Percentiles rank a stretch among this genome's conserved stretches.
phyloP scores from a whole-genome alignment of 2,113 vertebrate genomes.

The Mesocricetus auratus region DNA sequence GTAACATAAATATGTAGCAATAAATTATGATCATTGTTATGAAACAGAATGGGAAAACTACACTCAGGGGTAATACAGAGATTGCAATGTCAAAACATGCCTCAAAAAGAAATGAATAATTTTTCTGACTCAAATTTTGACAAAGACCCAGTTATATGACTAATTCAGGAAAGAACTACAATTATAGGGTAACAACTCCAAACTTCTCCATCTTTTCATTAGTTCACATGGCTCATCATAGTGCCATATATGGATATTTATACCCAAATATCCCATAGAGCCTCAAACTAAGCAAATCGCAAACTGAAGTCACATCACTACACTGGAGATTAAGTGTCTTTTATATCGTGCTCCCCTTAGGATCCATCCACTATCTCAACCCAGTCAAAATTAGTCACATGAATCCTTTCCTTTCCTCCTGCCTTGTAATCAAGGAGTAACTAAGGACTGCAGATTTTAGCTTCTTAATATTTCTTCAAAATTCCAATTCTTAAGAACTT shows the following conservation, averaged over 20 bases:
- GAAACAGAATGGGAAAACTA: neutral
- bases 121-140: constrained; percentile 27
- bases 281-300: neutral
- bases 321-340: too few species aligned
- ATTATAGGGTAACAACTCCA: neutral
- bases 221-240: neutral
- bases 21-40: constrained; percentile 14
- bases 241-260: neutral
- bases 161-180: neutral
- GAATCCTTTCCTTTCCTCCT: neutral
- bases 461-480: neutral
- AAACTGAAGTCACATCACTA: neutral
- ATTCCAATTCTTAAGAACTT: neutral
- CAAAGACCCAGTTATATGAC: neutral
- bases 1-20: neutral
- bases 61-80: neutral
- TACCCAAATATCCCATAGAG: neutral
- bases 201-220: constrained; percentile 14
- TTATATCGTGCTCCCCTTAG: neutral
- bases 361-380: neutral
- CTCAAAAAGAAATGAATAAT: neutral
- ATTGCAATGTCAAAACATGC: neutral
- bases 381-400: neutral
- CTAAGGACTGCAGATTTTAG: neutral
- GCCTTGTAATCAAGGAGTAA: neutral